Percentiles rank a stretch among this genome's conserved stretches.
Conservation (phyloP, 2,888 invertebrate genomes). For the Phyto melanocephala region DNA sequence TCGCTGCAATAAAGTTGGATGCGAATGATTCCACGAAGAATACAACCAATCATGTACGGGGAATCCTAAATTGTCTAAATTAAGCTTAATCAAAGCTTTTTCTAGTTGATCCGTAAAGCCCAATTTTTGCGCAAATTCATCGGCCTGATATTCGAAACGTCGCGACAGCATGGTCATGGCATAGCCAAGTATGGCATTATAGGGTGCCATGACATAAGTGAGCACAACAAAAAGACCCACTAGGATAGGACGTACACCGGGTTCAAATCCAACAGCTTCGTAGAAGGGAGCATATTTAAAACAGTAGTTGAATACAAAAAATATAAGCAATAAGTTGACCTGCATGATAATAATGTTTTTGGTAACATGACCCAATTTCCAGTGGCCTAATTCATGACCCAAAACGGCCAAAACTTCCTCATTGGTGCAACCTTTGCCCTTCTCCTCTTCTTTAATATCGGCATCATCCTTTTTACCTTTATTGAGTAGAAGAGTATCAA, state of each 20-base stretch:
- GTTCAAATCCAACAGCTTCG: constrained; percentile 91
- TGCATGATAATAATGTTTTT: constrained; percentile 92
- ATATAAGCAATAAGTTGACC: constrained; percentile 85
- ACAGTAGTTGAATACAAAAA: constrained; percentile 83
- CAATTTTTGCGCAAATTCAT: constrained; percentile 91
- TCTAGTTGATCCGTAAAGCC: constrained; percentile 87
- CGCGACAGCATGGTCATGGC: constrained; percentile 91
- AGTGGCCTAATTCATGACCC: constrained; percentile 98
- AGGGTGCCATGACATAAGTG: constrained; percentile 94
- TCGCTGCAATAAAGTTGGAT: constrained; percentile 97
- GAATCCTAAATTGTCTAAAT: constrained; percentile 97
- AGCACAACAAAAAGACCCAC: constrained; percentile 94
- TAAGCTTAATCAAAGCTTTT: constrained; percentile 93
- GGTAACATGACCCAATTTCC: constrained; percentile 94
- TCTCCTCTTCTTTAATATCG: constrained; percentile 75
- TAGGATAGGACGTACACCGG: constrained; percentile 88
- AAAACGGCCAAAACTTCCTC: constrained; percentile 96
- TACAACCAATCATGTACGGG: constrained; percentile 96
- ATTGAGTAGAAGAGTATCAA: constrained; percentile 94
- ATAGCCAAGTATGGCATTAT: constrained; percentile 93
- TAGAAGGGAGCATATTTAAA: constrained; percentile 88
- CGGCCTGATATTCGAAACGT: constrained; percentile 97
- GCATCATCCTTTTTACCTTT: constrained; percentile 80
- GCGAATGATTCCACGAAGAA: constrained; percentile 97
- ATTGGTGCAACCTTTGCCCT: constrained; percentile 87